These are phyloP conservation scores for Crypturellus tataupa DNA, from an alignment of 2,797 vertebrate species.

Conservation along the genomic window DNA sequence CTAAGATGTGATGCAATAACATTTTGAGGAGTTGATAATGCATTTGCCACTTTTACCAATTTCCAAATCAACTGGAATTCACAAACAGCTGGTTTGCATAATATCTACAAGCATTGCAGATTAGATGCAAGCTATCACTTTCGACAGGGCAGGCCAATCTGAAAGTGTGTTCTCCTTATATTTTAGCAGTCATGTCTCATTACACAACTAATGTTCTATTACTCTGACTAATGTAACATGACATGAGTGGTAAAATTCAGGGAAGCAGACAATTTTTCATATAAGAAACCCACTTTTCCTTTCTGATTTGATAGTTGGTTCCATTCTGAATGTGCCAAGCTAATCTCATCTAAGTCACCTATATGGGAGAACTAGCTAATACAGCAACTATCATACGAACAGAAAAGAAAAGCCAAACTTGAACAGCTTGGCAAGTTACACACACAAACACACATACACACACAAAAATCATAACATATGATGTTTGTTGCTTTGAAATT, in stretches of 20 bases:
- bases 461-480: constrained; percentile 25
- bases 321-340: background rate
- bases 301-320: constrained; percentile 24
- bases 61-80: constrained; percentile 49
- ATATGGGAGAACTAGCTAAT: background rate
- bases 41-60: constrained; percentile 21
- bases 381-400: constrained; percentile 22
- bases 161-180: constrained; percentile 69
- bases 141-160: constrained; percentile 67
- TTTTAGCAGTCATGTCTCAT: constrained; percentile 78
- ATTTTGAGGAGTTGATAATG: constrained; percentile 25
- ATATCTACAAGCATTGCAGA: constrained; percentile 54
- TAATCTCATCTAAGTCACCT: constrained; percentile 33
- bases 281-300: constrained; percentile 46
- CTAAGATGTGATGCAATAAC: background rate
- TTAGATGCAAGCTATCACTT: constrained; percentile 56
- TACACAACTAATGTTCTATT: constrained; percentile 79
- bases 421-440: constrained; percentile 40
- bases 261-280: constrained; percentile 74
- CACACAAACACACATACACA: too few species aligned
- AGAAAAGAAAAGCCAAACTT: constrained; percentile 41
- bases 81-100: constrained; percentile 67
- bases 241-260: constrained; percentile 69
- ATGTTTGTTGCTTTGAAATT: constrained; percentile 70
- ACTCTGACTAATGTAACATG: constrained; percentile 76